Percentiles rank a stretch among this genome's conserved stretches.
Conservation (phyloP, 2,113 vertebrate genomes). For the Telmatochromis bifrenatus region DNA sequence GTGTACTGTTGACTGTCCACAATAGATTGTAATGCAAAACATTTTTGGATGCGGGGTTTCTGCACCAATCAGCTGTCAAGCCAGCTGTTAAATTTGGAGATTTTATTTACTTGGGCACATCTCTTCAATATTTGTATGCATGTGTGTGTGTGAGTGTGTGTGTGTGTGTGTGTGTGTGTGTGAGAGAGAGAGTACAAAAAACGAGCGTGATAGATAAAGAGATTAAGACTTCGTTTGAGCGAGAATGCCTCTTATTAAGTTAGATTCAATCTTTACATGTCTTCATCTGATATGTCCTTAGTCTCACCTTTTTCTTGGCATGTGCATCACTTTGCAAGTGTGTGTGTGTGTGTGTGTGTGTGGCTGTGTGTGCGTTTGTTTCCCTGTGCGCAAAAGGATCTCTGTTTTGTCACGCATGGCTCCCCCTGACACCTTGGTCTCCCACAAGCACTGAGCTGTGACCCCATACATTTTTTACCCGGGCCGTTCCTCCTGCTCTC, state of each 20-base stretch:
- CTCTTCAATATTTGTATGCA: neutral
- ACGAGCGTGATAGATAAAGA: neutral
- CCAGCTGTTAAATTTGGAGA: slow-evolving; percentile 6
- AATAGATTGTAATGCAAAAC: neutral
- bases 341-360: neutral
- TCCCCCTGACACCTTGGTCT: slow-evolving; percentile 49
- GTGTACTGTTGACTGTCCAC: neutral
- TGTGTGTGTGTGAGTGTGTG: neutral
- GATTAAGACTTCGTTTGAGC: slow-evolving; percentile 19
- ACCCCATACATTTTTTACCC: slow-evolving; percentile 52
- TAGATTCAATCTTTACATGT: neutral
- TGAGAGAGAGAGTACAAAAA: neutral
- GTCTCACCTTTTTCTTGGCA: slow-evolving; percentile 27
- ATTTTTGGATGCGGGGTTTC: neutral
- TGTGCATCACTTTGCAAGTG: neutral
- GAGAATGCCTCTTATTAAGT: slow-evolving; percentile 14
- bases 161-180: neutral
- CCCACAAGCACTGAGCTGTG: slow-evolving; percentile 47
- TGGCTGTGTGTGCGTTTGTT: neutral
- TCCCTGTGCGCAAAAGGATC: slow-evolving; percentile 23
- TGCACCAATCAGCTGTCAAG: neutral
- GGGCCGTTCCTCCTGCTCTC: neutral
- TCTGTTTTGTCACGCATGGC: slow-evolving; percentile 57
- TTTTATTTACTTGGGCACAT: neutral
- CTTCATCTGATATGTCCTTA: slow-evolving; percentile 30